Evolutionary conservation across 2,113 vertebrate species (phyloP), one percentile per base, ranked within the genome.

Genomic region (Capricornis sumatraensis): DNA sequence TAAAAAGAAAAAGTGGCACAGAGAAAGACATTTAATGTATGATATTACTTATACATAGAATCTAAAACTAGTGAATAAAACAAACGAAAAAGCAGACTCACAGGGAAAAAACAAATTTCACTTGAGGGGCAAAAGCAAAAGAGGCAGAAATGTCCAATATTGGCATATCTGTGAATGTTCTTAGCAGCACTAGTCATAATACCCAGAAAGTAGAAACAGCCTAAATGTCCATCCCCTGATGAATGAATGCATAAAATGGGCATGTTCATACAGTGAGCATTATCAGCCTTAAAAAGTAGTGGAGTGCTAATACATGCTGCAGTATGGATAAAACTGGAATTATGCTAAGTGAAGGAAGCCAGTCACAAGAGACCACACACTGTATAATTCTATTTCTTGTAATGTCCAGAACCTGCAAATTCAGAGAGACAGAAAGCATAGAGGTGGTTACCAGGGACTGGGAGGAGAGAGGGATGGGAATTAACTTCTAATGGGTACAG

Each of bases 1-100:
- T 71, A 84, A 78, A 93, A 92, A 89, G 60, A 62, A n/a, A 30
- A 92, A 67, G 40, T 58, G 86, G 10, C 30, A 36, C 50, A 82
- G 19, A 23, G 79, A 53, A 82, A 82, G 79, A 36, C 17, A n/a
- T 23, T 23, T 23, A 53, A 13, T 53, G 6, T 14, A 12, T 82
- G 30, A 53, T 53, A 53, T n/a, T 52, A 82, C 33, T 82, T 82
- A 23, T 8, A 82, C 50, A 21, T 53, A 12, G 19, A 82, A 82
- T 53, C 78, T 52, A 82, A 82, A 36, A 53, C 50, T 53, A 53
- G 50, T 53, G 79, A 82, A 23, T 82, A 53, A 53, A 23, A 53
- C 50, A 36, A 53, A 82, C 0, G 17, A 53, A 14, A n/a, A 52
- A 53, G 19, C 50, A 53, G 79, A 36, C 79, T 82, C 50, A 53